A percentile compares a stretch with the other conserved stretches of the same genome.
These are phyloP conservation scores for Microchirus variegatus DNA, from an alignment of 2,797 vertebrate genomes.

Conservation along the genomic window DNA sequence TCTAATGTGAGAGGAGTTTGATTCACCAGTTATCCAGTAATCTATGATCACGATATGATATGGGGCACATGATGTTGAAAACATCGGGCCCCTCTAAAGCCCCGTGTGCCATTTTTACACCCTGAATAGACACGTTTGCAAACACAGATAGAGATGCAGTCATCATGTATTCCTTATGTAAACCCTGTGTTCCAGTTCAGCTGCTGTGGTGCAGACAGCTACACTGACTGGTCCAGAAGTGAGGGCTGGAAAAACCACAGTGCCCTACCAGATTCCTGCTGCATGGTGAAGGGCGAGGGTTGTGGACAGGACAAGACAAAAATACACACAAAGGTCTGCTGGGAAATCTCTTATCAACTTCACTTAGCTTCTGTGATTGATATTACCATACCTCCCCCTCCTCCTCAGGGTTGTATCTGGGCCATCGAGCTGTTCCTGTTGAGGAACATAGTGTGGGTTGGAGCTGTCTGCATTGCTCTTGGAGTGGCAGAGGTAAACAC, in stretches of 20 bases:
- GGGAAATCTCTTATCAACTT: constrained; percentile 10
- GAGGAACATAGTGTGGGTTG: constrained; percentile 53
- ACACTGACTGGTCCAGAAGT: constrained; percentile 46
- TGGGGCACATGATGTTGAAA: no score
- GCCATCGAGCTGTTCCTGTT: constrained; percentile 35
- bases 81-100: background rate
- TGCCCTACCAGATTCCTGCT: constrained; percentile 58
- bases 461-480: constrained; percentile 48
- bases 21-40: no score
- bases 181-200: constrained; percentile 34
- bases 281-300: constrained; percentile 12
- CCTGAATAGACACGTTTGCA: background rate
- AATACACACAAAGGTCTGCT: constrained; percentile 34
- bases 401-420: constrained; percentile 44
- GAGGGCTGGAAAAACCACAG: constrained; percentile 40
- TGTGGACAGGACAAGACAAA: constrained; percentile 42
- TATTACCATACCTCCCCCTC: background rate
- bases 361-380: background rate
- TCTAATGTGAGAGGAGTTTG: no score
- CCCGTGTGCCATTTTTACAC: background rate
- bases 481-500: constrained; percentile 48
- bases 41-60: no score
- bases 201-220: constrained; percentile 50
- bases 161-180: background rate
- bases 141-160: background rate